Conservation (phyloP, 1,140 invertebrate species). For the Carposina sasakii region DNA sequence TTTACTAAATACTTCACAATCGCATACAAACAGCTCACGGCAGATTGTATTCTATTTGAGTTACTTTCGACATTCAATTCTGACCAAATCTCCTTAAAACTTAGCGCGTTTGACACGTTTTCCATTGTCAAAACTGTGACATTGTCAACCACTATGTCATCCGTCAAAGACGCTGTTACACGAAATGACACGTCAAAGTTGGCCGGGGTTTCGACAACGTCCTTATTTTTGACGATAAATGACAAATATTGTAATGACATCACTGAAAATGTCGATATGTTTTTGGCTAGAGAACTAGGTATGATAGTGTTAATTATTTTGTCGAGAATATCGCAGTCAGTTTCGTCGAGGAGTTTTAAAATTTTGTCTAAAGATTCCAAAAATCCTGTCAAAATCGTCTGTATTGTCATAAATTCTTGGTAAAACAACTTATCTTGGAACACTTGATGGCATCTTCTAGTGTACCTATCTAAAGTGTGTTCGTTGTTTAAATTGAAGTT, state of each 20-base stretch:
- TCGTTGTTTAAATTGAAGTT: constrained; percentile 56
- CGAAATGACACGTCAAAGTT: constrained; percentile 57
- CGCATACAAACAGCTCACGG: constrained; percentile 64
- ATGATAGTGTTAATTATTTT: constrained; percentile 58
- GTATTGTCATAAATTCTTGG: constrained; percentile 56
- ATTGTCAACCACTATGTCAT: constrained; percentile 51
- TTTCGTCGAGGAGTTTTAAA: constrained; percentile 40
- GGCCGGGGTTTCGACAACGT: constrained; percentile 47
- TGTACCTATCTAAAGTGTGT: constrained; percentile 68
- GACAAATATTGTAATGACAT: constrained; percentile 68
- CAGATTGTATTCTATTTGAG: constrained; percentile 57
- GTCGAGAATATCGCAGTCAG: constrained; percentile 57
- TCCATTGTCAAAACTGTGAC: constrained; percentile 42
- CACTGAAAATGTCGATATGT: constrained; percentile 57
- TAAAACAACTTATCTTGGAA: constrained; percentile 69
- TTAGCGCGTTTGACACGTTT: constrained; percentile 57
- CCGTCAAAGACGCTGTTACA: constrained; percentile 33
- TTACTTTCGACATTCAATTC: constrained; percentile 62
- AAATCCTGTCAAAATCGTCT: constrained; percentile 54
- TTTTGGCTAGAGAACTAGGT: constrained; percentile 44
- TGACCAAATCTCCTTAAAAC: constrained; percentile 52
- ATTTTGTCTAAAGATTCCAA: constrained; percentile 45
- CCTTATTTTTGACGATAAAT: constrained; percentile 67
- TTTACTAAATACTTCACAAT: constrained; percentile 63
- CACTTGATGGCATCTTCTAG: constrained; percentile 62